A percentile compares a stretch with the other conserved stretches of the same genome.
These are phyloP conservation scores for Theodoxus fluviatilis DNA, from an alignment of 2,888 invertebrate genomes.

Conservation along the genomic window DNA sequence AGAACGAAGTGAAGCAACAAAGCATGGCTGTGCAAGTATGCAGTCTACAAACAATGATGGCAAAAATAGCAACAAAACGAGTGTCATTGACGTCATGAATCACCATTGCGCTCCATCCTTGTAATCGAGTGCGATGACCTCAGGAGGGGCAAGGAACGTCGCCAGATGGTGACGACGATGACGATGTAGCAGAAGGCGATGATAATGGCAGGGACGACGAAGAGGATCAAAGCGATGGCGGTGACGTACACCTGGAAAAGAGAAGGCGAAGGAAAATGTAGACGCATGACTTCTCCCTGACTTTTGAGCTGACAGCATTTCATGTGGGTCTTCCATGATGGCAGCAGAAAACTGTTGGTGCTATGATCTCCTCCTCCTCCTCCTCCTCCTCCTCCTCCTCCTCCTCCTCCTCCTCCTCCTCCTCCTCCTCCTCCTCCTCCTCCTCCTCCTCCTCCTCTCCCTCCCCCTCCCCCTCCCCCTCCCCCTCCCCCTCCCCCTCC, in stretches of 20 bases:
- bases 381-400: background rate
- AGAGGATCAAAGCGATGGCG: slow-evolving; percentile 74
- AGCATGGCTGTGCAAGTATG: too few species aligned
- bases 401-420: background rate
- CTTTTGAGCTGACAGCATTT: too few species aligned
- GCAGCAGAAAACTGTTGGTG: background rate
- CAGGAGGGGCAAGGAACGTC: too few species aligned
- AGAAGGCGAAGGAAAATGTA: too few species aligned
- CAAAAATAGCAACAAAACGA: too few species aligned
- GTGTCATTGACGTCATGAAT: too few species aligned
- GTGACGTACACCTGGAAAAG: slow-evolving; percentile 81
- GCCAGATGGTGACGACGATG: slow-evolving; percentile 93
- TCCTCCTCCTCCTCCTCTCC: background rate
- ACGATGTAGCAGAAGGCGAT: slow-evolving; percentile 90
- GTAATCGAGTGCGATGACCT: too few species aligned
- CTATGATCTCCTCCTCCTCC: background rate
- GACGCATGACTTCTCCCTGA: too few species aligned
- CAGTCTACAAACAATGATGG: too few species aligned
- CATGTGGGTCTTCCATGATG: too few species aligned
- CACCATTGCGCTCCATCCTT: too few species aligned
- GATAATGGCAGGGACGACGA: slow-evolving; percentile 85
- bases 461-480: background rate
- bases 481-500: background rate
- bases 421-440: background rate
- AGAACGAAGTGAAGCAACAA: too few species aligned